Conservation (phyloP, 2,797 vertebrate genomes). For the Mergus octosetaceus region DNA sequence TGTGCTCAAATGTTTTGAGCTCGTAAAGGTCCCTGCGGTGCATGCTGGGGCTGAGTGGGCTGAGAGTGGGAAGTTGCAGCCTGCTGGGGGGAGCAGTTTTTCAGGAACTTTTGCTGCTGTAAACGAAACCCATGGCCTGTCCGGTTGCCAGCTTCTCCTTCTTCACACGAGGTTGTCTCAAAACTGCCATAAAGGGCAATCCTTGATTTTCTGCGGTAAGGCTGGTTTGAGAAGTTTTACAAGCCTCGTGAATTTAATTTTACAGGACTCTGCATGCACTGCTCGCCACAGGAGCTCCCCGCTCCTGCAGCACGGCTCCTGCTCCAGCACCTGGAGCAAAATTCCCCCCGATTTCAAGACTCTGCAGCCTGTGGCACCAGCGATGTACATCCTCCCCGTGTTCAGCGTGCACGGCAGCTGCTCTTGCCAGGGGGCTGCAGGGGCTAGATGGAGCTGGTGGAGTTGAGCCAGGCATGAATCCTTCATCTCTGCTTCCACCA, state of each 20-base stretch:
- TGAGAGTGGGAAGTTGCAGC: neutral
- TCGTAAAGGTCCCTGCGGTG: neutral
- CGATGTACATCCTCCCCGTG: neutral
- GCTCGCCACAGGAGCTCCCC: neutral
- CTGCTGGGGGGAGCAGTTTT: neutral
- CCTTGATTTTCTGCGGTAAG: neutral
- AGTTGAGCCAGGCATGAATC: neutral
- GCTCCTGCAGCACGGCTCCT: rapidly evolving
- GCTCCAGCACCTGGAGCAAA: neutral
- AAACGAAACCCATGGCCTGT: neutral
- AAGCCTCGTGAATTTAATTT: neutral
- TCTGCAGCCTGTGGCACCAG: neutral
- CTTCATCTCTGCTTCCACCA: neutral
- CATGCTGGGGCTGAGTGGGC: neutral
- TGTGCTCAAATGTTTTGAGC: neutral
- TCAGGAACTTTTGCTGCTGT: neutral
- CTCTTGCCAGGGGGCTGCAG: rapidly evolving
- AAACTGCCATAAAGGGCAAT: neutral
- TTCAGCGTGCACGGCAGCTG: neutral
- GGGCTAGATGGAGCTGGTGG: neutral
- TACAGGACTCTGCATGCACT: neutral
- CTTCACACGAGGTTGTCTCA: neutral
- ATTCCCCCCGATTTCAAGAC: neutral
- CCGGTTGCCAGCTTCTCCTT: neutral
- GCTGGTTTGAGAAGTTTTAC: neutral